Evolutionary conservation across 1,140 invertebrate species (phyloP).

Genomic region (Chrysopa pallens): DNA sequence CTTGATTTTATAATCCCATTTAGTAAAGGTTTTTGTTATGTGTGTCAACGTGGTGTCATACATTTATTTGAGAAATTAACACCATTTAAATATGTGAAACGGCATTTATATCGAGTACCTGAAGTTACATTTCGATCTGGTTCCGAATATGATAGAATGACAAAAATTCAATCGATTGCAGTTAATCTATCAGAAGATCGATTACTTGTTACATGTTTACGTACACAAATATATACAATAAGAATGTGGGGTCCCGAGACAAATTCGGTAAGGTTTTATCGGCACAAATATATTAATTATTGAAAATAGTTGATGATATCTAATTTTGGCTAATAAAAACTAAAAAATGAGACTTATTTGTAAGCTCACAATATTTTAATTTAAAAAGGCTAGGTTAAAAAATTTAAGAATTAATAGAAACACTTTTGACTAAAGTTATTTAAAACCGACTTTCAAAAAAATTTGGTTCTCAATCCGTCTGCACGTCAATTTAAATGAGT

Average conservation of each 20-base stretch:
- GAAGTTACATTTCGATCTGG: conserved; percentile 20
- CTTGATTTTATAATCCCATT: conserved; percentile 32
- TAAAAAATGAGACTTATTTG: too few relatives aligned
- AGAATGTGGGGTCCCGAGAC: conserved; percentile 32
- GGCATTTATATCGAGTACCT: conserved; percentile 35
- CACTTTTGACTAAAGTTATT: too few relatives aligned
- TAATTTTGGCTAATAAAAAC: too few relatives aligned
- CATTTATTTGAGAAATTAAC: conserved; percentile 46
- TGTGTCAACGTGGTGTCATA: conserved; percentile 34
- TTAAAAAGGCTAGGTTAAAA: too few relatives aligned
- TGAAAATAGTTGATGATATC: too few relatives aligned
- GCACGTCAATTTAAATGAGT: too few relatives aligned
- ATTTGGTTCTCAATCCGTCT: too few relatives aligned
- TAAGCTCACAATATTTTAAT: too few relatives aligned
- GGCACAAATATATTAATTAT: neutral
- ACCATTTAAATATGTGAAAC: conserved; percentile 35
- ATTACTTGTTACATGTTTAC: conserved; percentile 38
- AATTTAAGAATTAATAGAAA: too few relatives aligned
- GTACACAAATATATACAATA: conserved; percentile 40
- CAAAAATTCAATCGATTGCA: conserved; percentile 29
- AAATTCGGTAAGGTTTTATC: conserved; percentile 7
- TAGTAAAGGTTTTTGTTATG: conserved; percentile 39
- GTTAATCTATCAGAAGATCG: conserved; percentile 33
- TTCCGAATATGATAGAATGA: conserved; percentile 8
- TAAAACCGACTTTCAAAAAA: too few relatives aligned